Base-by-base conservation (phyloP, 2,797 vertebrate species). In the Eleutherodactylus coqui region DNA sequence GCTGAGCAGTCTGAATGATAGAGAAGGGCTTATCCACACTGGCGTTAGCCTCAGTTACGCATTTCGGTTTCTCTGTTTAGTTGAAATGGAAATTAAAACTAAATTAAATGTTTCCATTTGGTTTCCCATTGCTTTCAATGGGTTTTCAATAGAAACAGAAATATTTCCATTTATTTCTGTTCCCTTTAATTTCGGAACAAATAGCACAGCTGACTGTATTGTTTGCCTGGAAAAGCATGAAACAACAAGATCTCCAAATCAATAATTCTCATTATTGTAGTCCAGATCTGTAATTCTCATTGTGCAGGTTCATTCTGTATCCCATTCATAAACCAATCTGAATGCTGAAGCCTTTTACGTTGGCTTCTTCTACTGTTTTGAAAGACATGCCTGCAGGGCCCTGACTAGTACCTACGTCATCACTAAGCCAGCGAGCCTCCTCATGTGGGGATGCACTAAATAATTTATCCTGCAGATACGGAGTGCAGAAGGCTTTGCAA, bases 331-430 rank as follows among this genome's bases (percentile, higher is more conserved):
- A 80, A 67, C 11, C 49, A 21, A 69, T 81, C 55, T 51, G 32
- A 79, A 79, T 79, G 78, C 78, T 43, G 58, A 45, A 24, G 6
- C 60, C 43, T 24, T 51, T 34, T 64, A 51, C 62, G 43, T 45
- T 60, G 49, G 6, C 16, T n/a, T 67, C 7, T 53, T 43, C 55
- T 45, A 24, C 64, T 19, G 27, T 64, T n/a, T 45, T 85, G 34
- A 64, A 70, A 79, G 49, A 21, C 36, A 72, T 85, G 67, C 49
- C 84, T 80, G 64, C 77, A 21, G 84, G 64, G 84, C 77, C 73
- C 60, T 62, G 67, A 85, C 84, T 72, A 14, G 36, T 47, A 79
- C 47, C 38, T 47, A 24, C 84, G 67, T 73, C 76, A 73, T 79
- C 49, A 45, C 36, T n/a, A 34, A 73, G 77, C 27, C 64, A 70